Conservation (phyloP, 2,113 vertebrate genomes). For the Etheostoma spectabile region DNA sequence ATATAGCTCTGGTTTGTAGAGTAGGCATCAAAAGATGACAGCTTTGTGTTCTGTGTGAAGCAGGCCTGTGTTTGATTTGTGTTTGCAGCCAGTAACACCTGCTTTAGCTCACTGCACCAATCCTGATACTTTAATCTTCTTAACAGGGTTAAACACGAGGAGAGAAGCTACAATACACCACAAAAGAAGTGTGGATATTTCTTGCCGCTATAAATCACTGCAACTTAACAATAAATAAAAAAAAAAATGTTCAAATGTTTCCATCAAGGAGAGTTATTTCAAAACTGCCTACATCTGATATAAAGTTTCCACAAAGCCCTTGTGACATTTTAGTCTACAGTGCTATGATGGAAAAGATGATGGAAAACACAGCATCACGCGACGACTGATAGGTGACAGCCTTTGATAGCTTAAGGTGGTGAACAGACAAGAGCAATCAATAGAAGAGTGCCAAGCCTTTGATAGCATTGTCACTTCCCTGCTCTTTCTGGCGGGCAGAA, state of each 20-base stretch:
- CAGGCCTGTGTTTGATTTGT: conserved; percentile 44
- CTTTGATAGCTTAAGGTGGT: conserved; percentile 77
- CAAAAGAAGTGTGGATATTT: conserved; percentile 10
- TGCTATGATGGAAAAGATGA: conserved; percentile 57
- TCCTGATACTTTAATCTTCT: conserved; percentile 27
- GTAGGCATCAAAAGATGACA: conserved; percentile 15
- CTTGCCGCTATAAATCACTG: conserved; percentile 23
- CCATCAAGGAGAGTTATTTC: conserved; percentile 45
- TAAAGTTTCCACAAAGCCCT: conserved; percentile 57
- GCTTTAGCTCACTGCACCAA: neutral
- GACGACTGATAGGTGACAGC: conserved; percentile 73
- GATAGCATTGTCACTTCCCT: conserved; percentile 71
- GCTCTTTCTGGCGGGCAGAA: conserved; percentile 66
- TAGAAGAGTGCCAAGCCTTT: conserved; percentile 68
- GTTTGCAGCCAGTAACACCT: conserved; percentile 24
- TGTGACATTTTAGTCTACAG: conserved; percentile 64
- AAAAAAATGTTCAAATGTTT: conserved; percentile 43
- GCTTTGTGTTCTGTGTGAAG: conserved; percentile 11
- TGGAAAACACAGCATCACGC: conserved; percentile 58
- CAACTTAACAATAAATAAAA: conserved; percentile 27
- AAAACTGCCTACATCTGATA: conserved; percentile 56
- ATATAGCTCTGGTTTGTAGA: conserved; percentile 2
- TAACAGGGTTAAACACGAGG: conserved; percentile 23
- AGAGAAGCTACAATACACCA: neutral
- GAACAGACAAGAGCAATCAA: conserved; percentile 75